Conservation (phyloP, 2,888 invertebrate genomes). For the Bellardia bayeri region DNA sequence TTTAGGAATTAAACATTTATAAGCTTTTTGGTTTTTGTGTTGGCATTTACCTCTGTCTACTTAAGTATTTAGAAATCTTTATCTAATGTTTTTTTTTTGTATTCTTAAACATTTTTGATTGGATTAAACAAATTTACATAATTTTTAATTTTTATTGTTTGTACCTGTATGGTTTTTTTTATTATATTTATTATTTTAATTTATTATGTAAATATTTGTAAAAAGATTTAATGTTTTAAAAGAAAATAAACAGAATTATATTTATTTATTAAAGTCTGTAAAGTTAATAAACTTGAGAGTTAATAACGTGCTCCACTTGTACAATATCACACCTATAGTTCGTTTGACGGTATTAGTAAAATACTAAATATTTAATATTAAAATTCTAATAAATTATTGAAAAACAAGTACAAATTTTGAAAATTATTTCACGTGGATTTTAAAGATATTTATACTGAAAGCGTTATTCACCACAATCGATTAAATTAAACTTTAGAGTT, state of each 20-base stretch:
- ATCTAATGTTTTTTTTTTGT: slow-evolving; percentile 2
- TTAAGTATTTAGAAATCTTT: neutral
- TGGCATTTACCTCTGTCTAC: neutral
- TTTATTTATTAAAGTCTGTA: slow-evolving; percentile 43
- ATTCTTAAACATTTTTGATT: neutral
- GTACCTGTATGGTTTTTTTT: slow-evolving; percentile 5
- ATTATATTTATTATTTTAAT: slow-evolving; percentile 26
- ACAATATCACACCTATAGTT: slow-evolving; percentile 1
- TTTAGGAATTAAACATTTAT: slow-evolving; percentile 3
- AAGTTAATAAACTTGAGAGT: slow-evolving; percentile 64
- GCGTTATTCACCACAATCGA: too few species aligned
- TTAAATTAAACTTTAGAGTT: too few species aligned
- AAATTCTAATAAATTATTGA: neutral
- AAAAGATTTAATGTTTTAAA: slow-evolving; percentile 54
- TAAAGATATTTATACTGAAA: too few species aligned
- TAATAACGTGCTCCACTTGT: slow-evolving; percentile 5
- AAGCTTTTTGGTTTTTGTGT: neutral
- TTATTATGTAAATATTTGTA: slow-evolving; percentile 62
- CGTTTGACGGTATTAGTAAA: neutral
- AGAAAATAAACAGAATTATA: slow-evolving; percentile 24
- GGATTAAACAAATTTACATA: slow-evolving; percentile 49
- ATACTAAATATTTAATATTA: neutral
- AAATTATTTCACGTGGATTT: too few species aligned
- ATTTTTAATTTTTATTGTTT: slow-evolving; percentile 32
- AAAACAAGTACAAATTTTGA: too few species aligned